Base-by-base conservation (phyloP, 2,113 vertebrate species). In the Scatophagus argus region DNA sequence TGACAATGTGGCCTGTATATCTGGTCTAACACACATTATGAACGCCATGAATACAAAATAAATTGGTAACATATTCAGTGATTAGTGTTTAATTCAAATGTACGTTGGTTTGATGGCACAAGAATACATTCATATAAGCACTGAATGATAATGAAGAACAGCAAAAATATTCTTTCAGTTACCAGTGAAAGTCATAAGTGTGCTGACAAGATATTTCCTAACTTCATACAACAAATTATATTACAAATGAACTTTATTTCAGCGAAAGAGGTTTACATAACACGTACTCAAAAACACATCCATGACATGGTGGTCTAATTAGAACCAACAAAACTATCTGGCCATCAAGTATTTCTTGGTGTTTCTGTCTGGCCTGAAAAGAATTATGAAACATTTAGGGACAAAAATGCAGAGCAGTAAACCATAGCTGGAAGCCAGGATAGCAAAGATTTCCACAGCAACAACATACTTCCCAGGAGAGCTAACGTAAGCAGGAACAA, bases 381-480 rank as follows among this genome's bases (percentile, higher is more conserved):
- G 87, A 62, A 94, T 92, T 2, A 94, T 91, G 16, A 91, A 94
- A 68, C 93, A 94, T 75, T 95, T 94, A 0, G 94, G 93, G 16
- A 81, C 84, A 83, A 95, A 95, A 19, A 94, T 92, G 29, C 82
- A 94, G 16, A 89, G 44, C 29, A 94, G 65, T 34, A 94, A 83
- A 3, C 93, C 85, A 58, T 84, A 93, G 25, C 88, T 94, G 19
- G 90, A 95, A 2, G 93, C 89, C 13, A 95, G 83, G 25, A 95
- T 95, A 23, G 94, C 92, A 75, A 95, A 95, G 1, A 94, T 85
- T 17, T 95, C 91, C 23, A 94, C 91, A 21, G 89, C 90, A 1
- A 91, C 91, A 1, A 81, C 83, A 29, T 93, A 94, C 36, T 94
- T 94, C 5, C 92, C 90, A 2, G 91, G 93, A 23, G 94, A 94